Evolutionary conservation across 2,797 vertebrate species (phyloP).

Genomic region (Bovichtus variegatus): DNA sequence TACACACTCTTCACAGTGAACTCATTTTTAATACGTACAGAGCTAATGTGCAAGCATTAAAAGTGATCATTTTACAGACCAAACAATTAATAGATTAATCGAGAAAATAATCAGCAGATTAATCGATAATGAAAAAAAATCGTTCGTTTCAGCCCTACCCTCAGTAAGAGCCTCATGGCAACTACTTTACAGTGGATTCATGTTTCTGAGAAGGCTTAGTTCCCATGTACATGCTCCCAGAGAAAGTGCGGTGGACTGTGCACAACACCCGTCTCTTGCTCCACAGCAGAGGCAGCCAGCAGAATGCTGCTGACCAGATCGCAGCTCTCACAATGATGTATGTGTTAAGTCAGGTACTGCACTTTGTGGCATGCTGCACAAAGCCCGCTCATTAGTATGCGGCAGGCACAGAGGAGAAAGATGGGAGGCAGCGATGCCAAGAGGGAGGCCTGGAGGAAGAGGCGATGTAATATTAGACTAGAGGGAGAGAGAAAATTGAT

Average conservation of each 20-base stretch:
- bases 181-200: background rate
- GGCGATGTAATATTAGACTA: constrained; percentile 74
- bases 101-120: no score
- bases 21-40: constrained; percentile 67
- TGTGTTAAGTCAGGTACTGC: constrained; percentile 80
- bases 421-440: constrained; percentile 80
- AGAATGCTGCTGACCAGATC: constrained; percentile 72
- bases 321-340: constrained; percentile 79
- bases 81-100: no score
- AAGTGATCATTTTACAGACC: constrained; percentile 60
- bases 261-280: constrained; percentile 61
- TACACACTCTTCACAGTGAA: constrained; percentile 42
- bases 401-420: constrained; percentile 61
- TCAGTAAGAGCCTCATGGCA: constrained; percentile 14
- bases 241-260: constrained; percentile 62
- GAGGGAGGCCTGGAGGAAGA: constrained; percentile 77
- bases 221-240: constrained; percentile 41
- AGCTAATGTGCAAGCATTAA: constrained; percentile 60
- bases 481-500: constrained; percentile 72
- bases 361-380: constrained; percentile 77
- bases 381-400: constrained; percentile 84
- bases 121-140: no score
- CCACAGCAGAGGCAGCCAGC: constrained; percentile 57
- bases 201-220: constrained; percentile 34
- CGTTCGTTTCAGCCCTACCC: no score